Evolutionary conservation across 2,797 vertebrate genomes (phyloP), one percentile per base, ranked within the genome.

Genomic region (Decapterus maruadsi): DNA sequence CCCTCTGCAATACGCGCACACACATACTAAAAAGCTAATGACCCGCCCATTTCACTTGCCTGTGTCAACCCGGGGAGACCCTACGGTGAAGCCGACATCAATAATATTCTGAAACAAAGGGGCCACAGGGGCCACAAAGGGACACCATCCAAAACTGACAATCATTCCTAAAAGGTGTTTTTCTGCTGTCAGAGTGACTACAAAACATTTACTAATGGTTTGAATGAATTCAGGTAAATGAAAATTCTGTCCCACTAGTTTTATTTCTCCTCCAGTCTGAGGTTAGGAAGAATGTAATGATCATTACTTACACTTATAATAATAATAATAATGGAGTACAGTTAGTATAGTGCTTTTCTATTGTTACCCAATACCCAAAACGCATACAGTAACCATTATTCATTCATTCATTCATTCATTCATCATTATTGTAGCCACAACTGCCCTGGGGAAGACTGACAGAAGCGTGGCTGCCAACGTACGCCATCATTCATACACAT

Each of bases 51-150:
- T 82, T 48, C 60, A 72, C 68, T 77, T 5, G 36, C 43, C 71
- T 72, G 50, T 7, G 1, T 78, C 55, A 68, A 61, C 48, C 76
- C 36, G 50, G 58, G 51, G 81, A 59, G 71, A 40, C 34, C 69
- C 65, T 65, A 19, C 48, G 58, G 36, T 78, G 62, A 83, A 54
- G 48, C 66, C 43, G 9, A 70, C 73, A 66, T 89, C 64, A 78
- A 4, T 56, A 65, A 50, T 14, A 71, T 20, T 67, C 34, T 56
- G 77, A 50, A 68, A 64, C 19, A 31, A n/a, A 3, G 10, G 14
- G 43, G 57, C 43, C 59, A 64, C 20, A 50, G 38, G 4, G 12
- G 19, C 63, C 46, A 72, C 43, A 57, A 22, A 75, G 38, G 70
- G 1, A 22, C 17, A 22, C 6, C 6, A 4, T 58, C 50, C 10